Conservation (phyloP, 2,113 vertebrate species). For the Oncorhynchus clarkii region DNA sequence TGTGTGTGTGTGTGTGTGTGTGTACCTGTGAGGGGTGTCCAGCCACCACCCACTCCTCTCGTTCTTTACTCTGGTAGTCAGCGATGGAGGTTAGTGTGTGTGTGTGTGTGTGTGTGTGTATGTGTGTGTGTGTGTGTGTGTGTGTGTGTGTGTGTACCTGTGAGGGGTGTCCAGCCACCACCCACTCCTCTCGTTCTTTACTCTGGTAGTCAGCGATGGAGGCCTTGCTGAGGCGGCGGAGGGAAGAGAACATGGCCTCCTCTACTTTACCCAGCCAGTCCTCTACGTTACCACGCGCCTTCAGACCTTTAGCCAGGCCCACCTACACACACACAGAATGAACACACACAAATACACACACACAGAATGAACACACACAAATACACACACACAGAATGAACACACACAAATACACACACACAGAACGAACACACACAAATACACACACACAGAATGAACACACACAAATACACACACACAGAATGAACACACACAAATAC, state of each 20-base stretch:
- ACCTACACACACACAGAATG: slow-evolving; percentile 61
- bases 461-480: slow-evolving; percentile 32
- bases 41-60: slow-evolving; percentile 76
- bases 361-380: background rate
- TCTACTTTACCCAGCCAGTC: slow-evolving; percentile 86
- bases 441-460: background rate
- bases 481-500: too few relatives aligned
- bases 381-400: too few relatives aligned
- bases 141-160: slow-evolving; percentile 65
- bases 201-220: slow-evolving; percentile 79
- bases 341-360: too few relatives aligned
- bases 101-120: slow-evolving; percentile 11
- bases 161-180: slow-evolving; percentile 78
- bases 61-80: slow-evolving; percentile 75
- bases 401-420: slow-evolving; percentile 31
- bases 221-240: slow-evolving; percentile 77
- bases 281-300: slow-evolving; percentile 83
- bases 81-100: slow-evolving; percentile 39
- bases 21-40: slow-evolving; percentile 81
- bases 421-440: too few relatives aligned
- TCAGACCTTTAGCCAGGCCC: slow-evolving; percentile 77
- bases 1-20: slow-evolving; percentile 1
- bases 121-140: too few relatives aligned
- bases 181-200: slow-evolving; percentile 74
- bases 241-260: slow-evolving; percentile 79